Percentiles rank a stretch among this genome's conserved stretches.
phyloP scores from a whole-genome alignment of 2,797 vertebrate species.

The Clarias laeviceps region DNA sequence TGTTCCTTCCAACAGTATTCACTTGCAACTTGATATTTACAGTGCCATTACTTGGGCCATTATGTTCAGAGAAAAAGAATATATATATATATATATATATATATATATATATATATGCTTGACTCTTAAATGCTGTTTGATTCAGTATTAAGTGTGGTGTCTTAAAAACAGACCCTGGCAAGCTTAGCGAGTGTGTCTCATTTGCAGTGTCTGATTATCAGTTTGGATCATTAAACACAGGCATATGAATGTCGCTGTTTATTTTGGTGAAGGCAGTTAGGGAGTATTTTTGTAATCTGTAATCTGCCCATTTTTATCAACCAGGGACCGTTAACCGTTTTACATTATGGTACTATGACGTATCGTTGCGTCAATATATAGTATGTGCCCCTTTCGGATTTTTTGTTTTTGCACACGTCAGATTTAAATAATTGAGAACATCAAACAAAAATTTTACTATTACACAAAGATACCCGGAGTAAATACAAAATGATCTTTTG shows the following conservation, averaged over 20 bases:
- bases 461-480: too few species aligned
- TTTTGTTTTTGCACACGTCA: too few species aligned
- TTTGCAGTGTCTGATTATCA: constrained; percentile 6
- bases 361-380: too few species aligned
- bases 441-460: too few species aligned
- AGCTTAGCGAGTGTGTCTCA: background rate
- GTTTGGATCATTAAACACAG: constrained; percentile 23
- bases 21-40: constrained; percentile 14
- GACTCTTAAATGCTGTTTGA: background rate
- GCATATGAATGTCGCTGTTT: background rate
- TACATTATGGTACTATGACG: background rate
- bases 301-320: background rate
- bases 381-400: too few species aligned
- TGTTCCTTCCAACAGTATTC: background rate
- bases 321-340: background rate
- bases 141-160: constrained; percentile 14
- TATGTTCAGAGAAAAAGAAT: too few species aligned
- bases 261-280: background rate
- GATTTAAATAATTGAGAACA: too few species aligned
- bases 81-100: too few species aligned
- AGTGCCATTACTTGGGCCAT: background rate
- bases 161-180: constrained; percentile 16
- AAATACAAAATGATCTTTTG: too few species aligned
- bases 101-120: too few species aligned
- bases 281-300: background rate